These are phyloP conservation scores for Sinocyclocheilus grahami DNA, from an alignment of 2,113 vertebrate genomes.

Conservation along the genomic window DNA sequence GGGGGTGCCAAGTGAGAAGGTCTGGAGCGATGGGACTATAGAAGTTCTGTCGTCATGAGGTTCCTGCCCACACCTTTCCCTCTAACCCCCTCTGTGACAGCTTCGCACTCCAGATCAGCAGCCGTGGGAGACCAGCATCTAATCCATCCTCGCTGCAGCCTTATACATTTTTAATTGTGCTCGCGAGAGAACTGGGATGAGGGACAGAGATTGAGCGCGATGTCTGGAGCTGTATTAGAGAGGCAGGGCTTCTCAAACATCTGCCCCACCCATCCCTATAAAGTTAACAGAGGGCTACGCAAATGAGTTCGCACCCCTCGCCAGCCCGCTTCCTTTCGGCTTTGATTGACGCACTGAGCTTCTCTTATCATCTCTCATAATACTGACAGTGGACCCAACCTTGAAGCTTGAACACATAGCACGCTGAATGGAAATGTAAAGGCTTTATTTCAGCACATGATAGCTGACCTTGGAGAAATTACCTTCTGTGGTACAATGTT, in stretches of 20 bases:
- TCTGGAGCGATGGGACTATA: not conserved
- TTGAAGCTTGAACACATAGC: slow-evolving; percentile 32
- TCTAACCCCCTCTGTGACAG: slow-evolving; percentile 64
- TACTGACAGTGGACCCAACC: slow-evolving; percentile 51
- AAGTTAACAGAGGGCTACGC: slow-evolving; percentile 56
- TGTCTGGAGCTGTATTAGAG: slow-evolving; percentile 40
- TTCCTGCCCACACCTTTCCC: slow-evolving; percentile 42
- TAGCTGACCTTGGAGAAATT: slow-evolving; percentile 34
- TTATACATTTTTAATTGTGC: slow-evolving; percentile 80
- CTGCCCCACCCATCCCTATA: slow-evolving; percentile 51
- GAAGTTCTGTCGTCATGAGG: slow-evolving; percentile 11
- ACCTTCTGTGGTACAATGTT: slow-evolving; percentile 6
- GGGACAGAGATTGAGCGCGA: slow-evolving; percentile 51
- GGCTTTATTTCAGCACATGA: slow-evolving; percentile 43
- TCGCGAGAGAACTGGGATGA: slow-evolving; percentile 56
- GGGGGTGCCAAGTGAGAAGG: too few species aligned
- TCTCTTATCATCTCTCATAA: slow-evolving; percentile 56
- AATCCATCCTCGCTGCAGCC: slow-evolving; percentile 67
- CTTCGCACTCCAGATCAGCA: slow-evolving; percentile 73
- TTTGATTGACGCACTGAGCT: slow-evolving; percentile 53
- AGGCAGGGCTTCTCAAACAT: slow-evolving; percentile 49
- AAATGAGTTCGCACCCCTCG: slow-evolving; percentile 43
- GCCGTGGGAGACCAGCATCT: slow-evolving; percentile 68
- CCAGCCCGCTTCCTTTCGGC: slow-evolving; percentile 42
- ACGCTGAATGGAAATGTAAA: slow-evolving; percentile 14